Conservation (phyloP, 2,113 vertebrate genomes). For the Chaetodon trifascialis region DNA sequence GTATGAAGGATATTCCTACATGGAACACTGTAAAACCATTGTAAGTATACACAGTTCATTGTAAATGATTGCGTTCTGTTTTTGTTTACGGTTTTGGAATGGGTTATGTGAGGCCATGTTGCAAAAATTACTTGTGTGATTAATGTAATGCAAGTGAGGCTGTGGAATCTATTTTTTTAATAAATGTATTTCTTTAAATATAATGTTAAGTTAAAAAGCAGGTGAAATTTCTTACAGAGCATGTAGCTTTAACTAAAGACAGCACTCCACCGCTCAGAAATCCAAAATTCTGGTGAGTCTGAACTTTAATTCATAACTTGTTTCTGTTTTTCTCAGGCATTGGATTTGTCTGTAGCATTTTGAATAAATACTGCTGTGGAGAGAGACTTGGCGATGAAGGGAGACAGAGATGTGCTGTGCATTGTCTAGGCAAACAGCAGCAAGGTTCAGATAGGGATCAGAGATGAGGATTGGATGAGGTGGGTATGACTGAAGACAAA, state of each 20-base stretch:
- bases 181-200: too few species aligned
- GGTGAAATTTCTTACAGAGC: background rate
- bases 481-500: constrained; percentile 72
- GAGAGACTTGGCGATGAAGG: background rate
- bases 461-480: constrained; percentile 47
- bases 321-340: constrained; percentile 10
- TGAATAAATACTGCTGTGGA: constrained; percentile 20
- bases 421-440: constrained; percentile 46
- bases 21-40: too few species aligned
- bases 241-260: background rate
- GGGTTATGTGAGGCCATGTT: too few species aligned
- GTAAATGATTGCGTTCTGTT: too few species aligned
- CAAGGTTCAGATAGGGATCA: constrained; percentile 56
- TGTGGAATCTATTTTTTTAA: background rate
- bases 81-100: too few species aligned
- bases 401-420: constrained; percentile 14
- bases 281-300: background rate
- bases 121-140: too few species aligned
- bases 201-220: background rate
- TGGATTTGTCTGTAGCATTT: constrained; percentile 31
- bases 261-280: background rate
- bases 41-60: too few species aligned
- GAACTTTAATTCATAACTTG: background rate
- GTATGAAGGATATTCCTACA: too few species aligned
- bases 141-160: background rate